A percentile compares a stretch with the other conserved stretches of the same genome.
Conservation (phyloP, 2,888 invertebrate genomes). For the Cordilura impudica region DNA sequence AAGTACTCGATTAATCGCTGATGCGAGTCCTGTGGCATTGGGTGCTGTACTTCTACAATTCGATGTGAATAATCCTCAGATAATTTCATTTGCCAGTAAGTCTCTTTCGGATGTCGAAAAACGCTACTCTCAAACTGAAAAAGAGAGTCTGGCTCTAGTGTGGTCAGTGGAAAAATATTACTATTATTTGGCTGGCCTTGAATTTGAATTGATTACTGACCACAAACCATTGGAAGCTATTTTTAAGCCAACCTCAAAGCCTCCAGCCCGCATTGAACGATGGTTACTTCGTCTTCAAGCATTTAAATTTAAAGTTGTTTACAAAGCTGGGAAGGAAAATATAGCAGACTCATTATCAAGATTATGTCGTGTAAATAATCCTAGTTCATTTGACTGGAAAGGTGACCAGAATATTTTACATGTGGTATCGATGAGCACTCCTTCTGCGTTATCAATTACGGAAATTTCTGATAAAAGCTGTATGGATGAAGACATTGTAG, state of each 20-base stretch:
- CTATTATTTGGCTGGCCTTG: too few relatives aligned
- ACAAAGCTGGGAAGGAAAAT: too few relatives aligned
- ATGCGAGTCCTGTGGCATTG: conserved; percentile 71
- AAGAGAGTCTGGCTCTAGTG: conserved; percentile 23
- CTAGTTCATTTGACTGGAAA: conserved; percentile 48
- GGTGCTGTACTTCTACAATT: too few relatives aligned
- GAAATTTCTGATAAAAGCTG: conserved; percentile 45
- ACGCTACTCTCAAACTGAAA: conserved; percentile 57
- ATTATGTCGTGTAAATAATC: conserved; percentile 30
- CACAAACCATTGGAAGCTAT: too few relatives aligned
- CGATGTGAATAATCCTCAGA: too few relatives aligned
- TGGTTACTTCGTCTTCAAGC: conserved; percentile 57
- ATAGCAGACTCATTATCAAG: too few relatives aligned
- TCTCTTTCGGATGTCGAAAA: conserved; percentile 52
- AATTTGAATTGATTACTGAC: too few relatives aligned
- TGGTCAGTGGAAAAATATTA: conserved; percentile 34
- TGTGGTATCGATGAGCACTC: conserved; percentile 32
- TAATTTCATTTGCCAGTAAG: conserved; percentile 48
- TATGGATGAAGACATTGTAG: conserved; percentile 42
- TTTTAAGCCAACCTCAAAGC: too few relatives aligned
- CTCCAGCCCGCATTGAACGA: too few relatives aligned
- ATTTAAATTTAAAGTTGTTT: too few relatives aligned
- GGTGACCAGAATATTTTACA: conserved; percentile 48
- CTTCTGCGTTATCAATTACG: conserved; percentile 42
- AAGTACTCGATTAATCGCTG: conserved; percentile 69